Evolutionary conservation across 2,797 vertebrate species (phyloP).

Genomic region (Phyllotis vaccarum): DNA sequence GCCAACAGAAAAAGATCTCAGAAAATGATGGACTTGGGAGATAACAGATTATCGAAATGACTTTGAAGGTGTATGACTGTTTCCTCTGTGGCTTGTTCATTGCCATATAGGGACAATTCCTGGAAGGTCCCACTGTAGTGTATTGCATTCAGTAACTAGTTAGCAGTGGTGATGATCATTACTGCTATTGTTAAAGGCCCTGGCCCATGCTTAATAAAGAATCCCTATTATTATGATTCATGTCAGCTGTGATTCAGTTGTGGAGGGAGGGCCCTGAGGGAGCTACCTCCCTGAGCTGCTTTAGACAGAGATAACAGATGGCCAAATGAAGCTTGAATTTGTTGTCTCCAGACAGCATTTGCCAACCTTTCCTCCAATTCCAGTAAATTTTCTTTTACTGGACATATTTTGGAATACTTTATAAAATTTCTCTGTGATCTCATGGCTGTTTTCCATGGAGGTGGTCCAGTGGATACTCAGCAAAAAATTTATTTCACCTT

Average conservation of each 20-base stretch:
- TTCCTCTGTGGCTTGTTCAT: not conserved
- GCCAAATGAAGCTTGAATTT: not conserved
- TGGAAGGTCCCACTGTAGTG: not conserved
- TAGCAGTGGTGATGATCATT: not conserved
- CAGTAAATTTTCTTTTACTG: constrained; percentile 56
- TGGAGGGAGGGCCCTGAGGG: not conserved
- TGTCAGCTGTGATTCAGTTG: not conserved
- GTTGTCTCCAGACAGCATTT: constrained; percentile 28
- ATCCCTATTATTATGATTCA: not conserved
- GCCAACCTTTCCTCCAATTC: constrained; percentile 43
- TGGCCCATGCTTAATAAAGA: not conserved
- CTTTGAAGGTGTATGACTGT: not conserved
- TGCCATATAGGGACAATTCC: not conserved
- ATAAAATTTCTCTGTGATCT: constrained; percentile 58
- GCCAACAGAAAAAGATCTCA: not conserved
- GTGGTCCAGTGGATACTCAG: constrained; percentile 33
- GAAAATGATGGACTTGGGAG: not conserved
- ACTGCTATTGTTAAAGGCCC: not conserved
- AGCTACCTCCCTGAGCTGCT: not conserved
- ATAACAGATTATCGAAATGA: not conserved
- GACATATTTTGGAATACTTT: constrained; percentile 63
- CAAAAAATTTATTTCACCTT: constrained; percentile 11
- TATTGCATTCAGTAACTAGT: not conserved
- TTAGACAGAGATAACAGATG: constrained; percentile 6
- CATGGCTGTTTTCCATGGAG: constrained; percentile 58